Evolutionary conservation across 2,888 invertebrate species (phyloP), one percentile per base, ranked within the genome.

Genomic region (Lypha dubia): DNA sequence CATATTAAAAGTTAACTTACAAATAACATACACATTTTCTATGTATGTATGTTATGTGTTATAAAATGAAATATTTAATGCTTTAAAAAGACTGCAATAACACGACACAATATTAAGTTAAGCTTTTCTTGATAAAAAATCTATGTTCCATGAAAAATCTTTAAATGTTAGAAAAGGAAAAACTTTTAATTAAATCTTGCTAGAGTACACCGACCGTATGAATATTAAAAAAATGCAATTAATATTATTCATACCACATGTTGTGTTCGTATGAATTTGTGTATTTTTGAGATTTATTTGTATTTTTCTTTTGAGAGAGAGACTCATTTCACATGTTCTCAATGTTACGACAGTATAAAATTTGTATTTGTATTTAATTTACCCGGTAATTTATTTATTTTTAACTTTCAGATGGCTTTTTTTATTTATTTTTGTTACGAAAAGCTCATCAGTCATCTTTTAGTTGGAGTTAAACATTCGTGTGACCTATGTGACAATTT

Each of bases 221-320:
- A 41, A 41, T 62, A 7, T 44, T 77, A 1, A 8, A 17, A 8
- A 17, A 51, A 5, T 20, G 28, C 15, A 70, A 62, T 77, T 68
- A 70, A 70, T 68, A 58, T 68, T 44, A 49, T 68, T 77, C 76
- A 77, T 32, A 53, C 77, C 67, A 67, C 49, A 67, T 76, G 58
- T 24, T 46, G 41, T n/a, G 5, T 15, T 11, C 44, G 24, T 20
- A n/a, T 49, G 7, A 7, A n/a, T n/a, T 15, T 15, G 28, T 56
- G 15, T 44, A 65, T 15, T 28, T 20, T 46, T 4, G 20, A 63
- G 35, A 41, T 20, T 53, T 53, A 28, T n/a, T 22, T 22, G 15
- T 11, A 22, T 24, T 8, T 35, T 73, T 60, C 22, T 35, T 2
- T 38, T 5, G n/a, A 1, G 17, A 2, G 7, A 17, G 0, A 17